These are phyloP conservation scores for Scaptomyza caliginosa DNA, from an alignment of 2,888 invertebrate genomes.

Conservation along the genomic window DNA sequence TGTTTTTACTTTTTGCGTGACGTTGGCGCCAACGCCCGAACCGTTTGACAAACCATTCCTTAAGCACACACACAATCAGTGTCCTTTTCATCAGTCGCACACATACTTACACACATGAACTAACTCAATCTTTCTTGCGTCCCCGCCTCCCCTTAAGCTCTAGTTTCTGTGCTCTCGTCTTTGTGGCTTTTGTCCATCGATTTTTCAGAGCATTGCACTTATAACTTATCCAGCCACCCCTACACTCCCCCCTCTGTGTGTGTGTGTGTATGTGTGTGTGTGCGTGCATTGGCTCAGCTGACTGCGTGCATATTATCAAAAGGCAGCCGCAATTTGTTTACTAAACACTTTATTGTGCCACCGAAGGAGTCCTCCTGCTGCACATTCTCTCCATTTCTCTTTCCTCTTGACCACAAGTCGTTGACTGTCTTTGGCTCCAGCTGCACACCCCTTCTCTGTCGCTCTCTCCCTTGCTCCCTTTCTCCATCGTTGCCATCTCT, in stretches of 20 bases:
- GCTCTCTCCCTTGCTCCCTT: neutral
- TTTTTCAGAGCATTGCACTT: constrained; percentile 79
- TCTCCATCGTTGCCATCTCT: constrained; percentile 1
- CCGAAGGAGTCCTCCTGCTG: constrained; percentile 38
- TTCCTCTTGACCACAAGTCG: constrained; percentile 51
- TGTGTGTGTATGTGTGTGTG: constrained; percentile 29
- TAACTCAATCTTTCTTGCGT: constrained; percentile 13
- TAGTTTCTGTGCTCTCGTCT: constrained; percentile 46
- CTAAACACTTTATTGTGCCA: constrained; percentile 79
- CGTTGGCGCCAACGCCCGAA: constrained; percentile 65
- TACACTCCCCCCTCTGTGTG: constrained; percentile 6
- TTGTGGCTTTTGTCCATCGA: constrained; percentile 71
- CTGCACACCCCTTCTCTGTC: constrained; percentile 11
- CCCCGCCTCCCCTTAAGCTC: neutral
- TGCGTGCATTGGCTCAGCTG: constrained; percentile 33
- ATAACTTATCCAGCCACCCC: constrained; percentile 62
- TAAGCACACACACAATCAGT: constrained; percentile 63
- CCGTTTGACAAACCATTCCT: neutral
- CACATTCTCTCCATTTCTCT: neutral
- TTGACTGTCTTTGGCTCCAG: constrained; percentile 48
- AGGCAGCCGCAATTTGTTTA: constrained; percentile 78
- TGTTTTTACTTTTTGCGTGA: constrained; percentile 63
- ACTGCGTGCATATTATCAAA: constrained; percentile 68
- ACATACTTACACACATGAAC: neutral
- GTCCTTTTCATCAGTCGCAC: constrained; percentile 57